These are phyloP conservation scores for Cerastoderma edule DNA, from an alignment of 2,888 invertebrate genomes.

Conservation along the genomic window DNA sequence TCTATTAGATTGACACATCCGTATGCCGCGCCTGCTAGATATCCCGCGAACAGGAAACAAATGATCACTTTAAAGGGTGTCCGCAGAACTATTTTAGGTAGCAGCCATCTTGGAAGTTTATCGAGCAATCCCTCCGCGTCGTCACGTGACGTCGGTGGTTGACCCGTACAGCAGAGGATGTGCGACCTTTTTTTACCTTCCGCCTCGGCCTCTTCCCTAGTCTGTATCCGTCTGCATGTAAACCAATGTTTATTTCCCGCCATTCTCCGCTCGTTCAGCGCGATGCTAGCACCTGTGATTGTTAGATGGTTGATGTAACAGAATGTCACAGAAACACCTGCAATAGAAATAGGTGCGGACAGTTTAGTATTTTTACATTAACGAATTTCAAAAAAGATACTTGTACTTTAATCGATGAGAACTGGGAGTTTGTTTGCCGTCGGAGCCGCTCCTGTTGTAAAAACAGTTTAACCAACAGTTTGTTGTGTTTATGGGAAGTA, in stretches of 20 bases:
- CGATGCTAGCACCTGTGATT: slow-evolving; percentile 59
- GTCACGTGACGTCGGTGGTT: slow-evolving; percentile 29
- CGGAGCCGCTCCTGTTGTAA: too few species aligned
- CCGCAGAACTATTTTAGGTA: slow-evolving; percentile 62
- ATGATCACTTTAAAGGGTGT: slow-evolving; percentile 56
- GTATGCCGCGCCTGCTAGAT: slow-evolving; percentile 53
- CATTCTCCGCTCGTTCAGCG: slow-evolving; percentile 83
- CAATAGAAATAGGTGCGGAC: too few species aligned
- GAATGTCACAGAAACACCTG: slow-evolving; percentile 57
- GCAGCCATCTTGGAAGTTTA: slow-evolving; percentile 59
- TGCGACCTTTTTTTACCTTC: slow-evolving; percentile 16
- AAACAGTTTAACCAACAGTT: too few species aligned
- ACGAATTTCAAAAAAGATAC: too few species aligned
- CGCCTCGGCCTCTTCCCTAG: slow-evolving; percentile 17
- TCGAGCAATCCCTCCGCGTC: slow-evolving; percentile 65
- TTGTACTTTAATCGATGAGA: too few species aligned
- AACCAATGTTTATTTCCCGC: slow-evolving; percentile 69
- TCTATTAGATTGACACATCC: slow-evolving; percentile 53
- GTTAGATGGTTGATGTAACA: slow-evolving; percentile 65
- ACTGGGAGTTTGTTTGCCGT: too few species aligned
- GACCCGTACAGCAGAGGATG: slow-evolving; percentile 43
- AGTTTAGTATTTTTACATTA: too few species aligned
- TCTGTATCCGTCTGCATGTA: slow-evolving; percentile 35
- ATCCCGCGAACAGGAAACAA: slow-evolving; percentile 61
- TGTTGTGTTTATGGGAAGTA: too few species aligned